A percentile compares a stretch with the other conserved stretches of the same genome.
Evolutionary conservation across 1,140 invertebrate species (phyloP).

Genomic region (Drosophila dunni): DNA sequence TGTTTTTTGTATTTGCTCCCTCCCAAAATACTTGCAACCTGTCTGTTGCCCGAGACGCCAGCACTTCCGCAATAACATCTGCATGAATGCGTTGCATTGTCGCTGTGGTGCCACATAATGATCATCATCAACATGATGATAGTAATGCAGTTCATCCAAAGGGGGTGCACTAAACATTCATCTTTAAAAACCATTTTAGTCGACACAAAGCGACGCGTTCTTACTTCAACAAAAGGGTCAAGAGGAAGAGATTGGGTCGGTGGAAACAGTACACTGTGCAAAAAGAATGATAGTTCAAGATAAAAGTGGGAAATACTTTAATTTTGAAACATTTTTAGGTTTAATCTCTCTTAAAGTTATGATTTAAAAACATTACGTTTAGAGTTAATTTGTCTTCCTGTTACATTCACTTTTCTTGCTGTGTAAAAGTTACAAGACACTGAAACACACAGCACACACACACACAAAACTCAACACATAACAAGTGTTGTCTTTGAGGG

Average conservation of each 20-base stretch:
- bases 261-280: too few relatives aligned
- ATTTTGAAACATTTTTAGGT: too few relatives aligned
- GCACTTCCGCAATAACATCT: slow-evolving; percentile 42
- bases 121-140: neutral
- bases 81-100: slow-evolving; percentile 54
- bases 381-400: too few relatives aligned
- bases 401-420: too few relatives aligned
- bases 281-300: too few relatives aligned
- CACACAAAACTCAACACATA: slow-evolving; percentile 42
- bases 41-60: slow-evolving; percentile 34
- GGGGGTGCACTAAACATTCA: slow-evolving; percentile 68
- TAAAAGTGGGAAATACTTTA: neutral
- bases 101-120: slow-evolving; percentile 19
- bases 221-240: slow-evolving; percentile 35
- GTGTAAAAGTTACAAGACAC: neutral
- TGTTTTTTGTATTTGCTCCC: neutral
- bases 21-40: slow-evolving; percentile 33
- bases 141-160: slow-evolving; percentile 37
- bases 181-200: slow-evolving; percentile 76
- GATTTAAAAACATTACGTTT: too few relatives aligned
- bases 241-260: neutral
- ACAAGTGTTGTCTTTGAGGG: slow-evolving; percentile 15
- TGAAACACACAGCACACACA: slow-evolving; percentile 6
- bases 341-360: too few relatives aligned
- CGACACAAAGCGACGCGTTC: slow-evolving; percentile 75